Evolutionary conservation across 2,113 vertebrate genomes (phyloP), one percentile per base, ranked within the genome.

Genomic region (Reinhardtius hippoglossoides): DNA sequence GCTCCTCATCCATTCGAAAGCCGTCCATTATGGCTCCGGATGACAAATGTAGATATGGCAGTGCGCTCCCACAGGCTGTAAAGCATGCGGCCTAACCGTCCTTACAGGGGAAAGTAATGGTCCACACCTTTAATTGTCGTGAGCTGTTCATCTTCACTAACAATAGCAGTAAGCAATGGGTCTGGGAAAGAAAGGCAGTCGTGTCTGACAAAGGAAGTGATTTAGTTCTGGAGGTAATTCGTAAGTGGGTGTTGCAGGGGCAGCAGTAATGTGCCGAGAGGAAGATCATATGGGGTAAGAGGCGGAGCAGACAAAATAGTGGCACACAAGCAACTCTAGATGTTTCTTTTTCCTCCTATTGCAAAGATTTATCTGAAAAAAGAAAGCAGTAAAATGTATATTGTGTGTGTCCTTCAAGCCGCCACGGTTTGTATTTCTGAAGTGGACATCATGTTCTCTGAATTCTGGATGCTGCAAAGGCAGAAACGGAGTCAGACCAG

Each of bases 71-170:
- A 75, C 76, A 23, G 78, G 80, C 93, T 91, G 89, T 87, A 91
- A 91, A 89, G 87, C 87, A 89, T 84, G 85, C 81, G 82, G 85
- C 76, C 81, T 89, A 90, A 90, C 85, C 85, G 86, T 91, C 88
- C 89, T 76, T 92, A 84, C 88, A 88, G 84, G 79, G 40, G 81
- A 83, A 92, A 94, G 91, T 94, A 94, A 94, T 93, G 92, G 91
- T 90, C 90, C 93, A 92, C 92, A 91, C 93, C 93, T 94, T 91
- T 93, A 94, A 93, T 94, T 94, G 91, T 92, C 85, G 76, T 82
- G 77, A 81, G 88, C 90, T 74, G 91, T 94, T 93, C 92, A 92
- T 95, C 92, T 94, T 94, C 91, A 89, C 88, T 90, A 92, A 94
- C 91, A 94, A 94, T 93, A 92, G 89, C 87, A 81, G 83, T 85